phyloP scores from a whole-genome alignment of 2,113 vertebrate species.

The Tiliqua scincoides region DNA sequence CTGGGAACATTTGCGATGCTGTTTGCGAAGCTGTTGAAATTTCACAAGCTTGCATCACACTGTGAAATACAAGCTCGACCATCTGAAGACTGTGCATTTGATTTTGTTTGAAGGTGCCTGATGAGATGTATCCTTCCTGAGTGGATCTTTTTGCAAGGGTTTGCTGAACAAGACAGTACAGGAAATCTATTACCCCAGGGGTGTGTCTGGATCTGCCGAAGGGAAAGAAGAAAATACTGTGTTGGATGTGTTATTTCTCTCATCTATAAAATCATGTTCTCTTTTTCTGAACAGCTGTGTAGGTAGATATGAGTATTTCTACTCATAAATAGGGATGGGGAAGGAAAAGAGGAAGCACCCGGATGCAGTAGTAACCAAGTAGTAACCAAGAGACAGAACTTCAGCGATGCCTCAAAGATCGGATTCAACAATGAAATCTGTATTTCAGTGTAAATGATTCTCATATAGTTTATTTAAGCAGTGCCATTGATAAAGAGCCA shows the following conservation, averaged over 20 bases:
- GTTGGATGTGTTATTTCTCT: not conserved
- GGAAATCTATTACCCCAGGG: not conserved
- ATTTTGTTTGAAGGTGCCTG: not conserved
- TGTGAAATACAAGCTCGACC: not conserved
- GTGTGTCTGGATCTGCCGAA: not conserved
- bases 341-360: too few relatives aligned
- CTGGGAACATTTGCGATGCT: constrained; percentile 4
- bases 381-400: too few relatives aligned
- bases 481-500: too few relatives aligned
- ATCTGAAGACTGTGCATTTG: constrained; percentile 19
- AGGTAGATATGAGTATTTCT: not conserved
- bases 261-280: not conserved
- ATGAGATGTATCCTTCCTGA: not conserved
- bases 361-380: too few relatives aligned
- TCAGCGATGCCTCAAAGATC: too few relatives aligned
- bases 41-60: constrained; percentile 59
- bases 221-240: not conserved
- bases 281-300: too few relatives aligned
- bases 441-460: too few relatives aligned
- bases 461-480: too few relatives aligned
- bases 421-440: too few relatives aligned
- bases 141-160: not conserved
- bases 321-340: too few relatives aligned
- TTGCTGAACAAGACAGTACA: not conserved
- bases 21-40: constrained; percentile 22